A percentile compares a stretch with the other conserved stretches of the same genome.
Evolutionary conservation across 2,888 invertebrate genomes (phyloP).

Genomic region (Oligia fasciuncula): DNA sequence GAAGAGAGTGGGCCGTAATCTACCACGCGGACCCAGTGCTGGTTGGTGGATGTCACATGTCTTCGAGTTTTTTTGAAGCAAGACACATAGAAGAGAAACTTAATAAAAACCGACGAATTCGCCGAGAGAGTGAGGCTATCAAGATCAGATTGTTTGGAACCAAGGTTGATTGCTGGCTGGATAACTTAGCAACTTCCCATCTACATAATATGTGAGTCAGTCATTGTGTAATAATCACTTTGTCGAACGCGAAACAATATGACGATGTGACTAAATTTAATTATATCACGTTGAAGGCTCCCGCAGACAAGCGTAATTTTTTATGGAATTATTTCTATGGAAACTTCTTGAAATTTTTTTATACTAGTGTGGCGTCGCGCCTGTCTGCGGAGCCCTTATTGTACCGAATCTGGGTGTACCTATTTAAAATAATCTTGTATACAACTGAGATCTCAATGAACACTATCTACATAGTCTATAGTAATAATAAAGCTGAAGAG

Average conservation of each 20-base stretch:
- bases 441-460: too few species aligned
- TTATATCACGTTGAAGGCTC: not conserved
- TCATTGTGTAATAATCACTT: conserved; percentile 41
- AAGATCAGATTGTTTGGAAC: conserved; percentile 41
- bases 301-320: too few species aligned
- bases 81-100: not conserved
- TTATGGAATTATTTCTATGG: too few species aligned
- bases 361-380: too few species aligned
- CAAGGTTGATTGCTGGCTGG: conserved; percentile 47
- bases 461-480: not conserved
- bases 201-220: conserved; percentile 48
- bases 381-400: conserved; percentile 7
- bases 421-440: not conserved
- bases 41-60: not conserved
- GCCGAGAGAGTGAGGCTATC: conserved; percentile 56
- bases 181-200: conserved; percentile 42
- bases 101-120: conserved; percentile 17
- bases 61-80: not conserved
- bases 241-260: conserved; percentile 4
- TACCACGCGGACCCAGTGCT: too few species aligned
- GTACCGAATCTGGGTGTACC: not conserved
- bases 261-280: conserved; percentile 13
- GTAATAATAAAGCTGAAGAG: too few species aligned
- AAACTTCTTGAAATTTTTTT: too few species aligned
- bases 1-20: too few species aligned